phyloP scores from a whole-genome alignment of 2,113 vertebrate species.

The Danionella cerebrum region DNA sequence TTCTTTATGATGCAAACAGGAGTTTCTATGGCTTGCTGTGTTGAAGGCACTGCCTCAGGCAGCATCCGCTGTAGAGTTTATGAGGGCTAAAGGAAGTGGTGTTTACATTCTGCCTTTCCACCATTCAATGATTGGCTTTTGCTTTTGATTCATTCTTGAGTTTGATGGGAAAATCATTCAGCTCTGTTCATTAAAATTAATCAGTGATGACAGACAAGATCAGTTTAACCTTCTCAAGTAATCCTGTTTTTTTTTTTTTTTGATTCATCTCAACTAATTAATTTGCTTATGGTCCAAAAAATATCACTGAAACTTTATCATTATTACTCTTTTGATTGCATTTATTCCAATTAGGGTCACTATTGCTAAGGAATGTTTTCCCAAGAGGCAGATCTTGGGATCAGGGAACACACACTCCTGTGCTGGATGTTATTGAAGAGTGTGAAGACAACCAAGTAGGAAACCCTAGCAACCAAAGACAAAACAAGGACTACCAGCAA shows the following conservation, averaged over 20 bases:
- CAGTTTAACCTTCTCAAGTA: background rate
- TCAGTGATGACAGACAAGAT: background rate
- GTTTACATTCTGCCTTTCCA: background rate
- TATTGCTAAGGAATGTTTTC: no score
- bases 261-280: background rate
- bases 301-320: background rate
- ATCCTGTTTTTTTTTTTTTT: background rate
- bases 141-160: background rate
- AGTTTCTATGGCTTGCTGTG: conserved; percentile 42
- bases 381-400: no score
- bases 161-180: background rate
- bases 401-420: no score
- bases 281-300: background rate
- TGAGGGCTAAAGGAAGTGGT: conserved; percentile 12
- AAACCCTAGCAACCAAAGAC: no score
- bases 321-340: background rate
- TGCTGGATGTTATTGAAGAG: no score
- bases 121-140: background rate
- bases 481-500: no score
- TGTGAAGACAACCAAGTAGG: no score
- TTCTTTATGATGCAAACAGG: conserved; percentile 50
- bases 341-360: no score
- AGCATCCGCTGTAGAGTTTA: conserved; percentile 55
- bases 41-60: conserved; percentile 31
- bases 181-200: background rate